Conservation (phyloP, 1,140 invertebrate genomes). For the Eulimnadia texana region DNA sequence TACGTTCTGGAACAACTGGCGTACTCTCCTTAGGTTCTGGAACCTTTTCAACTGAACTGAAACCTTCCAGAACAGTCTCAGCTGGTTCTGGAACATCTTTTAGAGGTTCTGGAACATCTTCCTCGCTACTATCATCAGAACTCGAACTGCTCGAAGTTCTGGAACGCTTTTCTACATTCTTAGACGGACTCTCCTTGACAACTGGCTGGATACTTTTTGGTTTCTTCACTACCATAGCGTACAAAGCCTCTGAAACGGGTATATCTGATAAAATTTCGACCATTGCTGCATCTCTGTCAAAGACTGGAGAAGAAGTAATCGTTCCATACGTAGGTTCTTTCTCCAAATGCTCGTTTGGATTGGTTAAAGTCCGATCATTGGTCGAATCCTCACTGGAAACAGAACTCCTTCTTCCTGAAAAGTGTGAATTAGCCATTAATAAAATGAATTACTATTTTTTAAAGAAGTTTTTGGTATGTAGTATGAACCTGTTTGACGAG, state of each 20-base stretch:
- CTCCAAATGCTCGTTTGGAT: no score
- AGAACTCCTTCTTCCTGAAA: no score
- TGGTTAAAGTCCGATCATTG: no score
- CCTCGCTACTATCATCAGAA: not conserved
- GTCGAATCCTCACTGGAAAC: no score
- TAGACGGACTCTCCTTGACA: no score
- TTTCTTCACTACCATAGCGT: conserved; percentile 10
- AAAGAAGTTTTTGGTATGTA: not conserved
- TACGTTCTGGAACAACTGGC: conserved; percentile 5
- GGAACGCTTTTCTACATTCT: no score
- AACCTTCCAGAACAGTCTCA: conserved; percentile 7
- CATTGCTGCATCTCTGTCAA: conserved; percentile 7
- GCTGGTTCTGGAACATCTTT: not conserved
- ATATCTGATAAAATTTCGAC: no score
- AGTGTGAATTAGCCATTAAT: no score
- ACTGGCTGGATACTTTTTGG: not conserved
- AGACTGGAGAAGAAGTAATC: not conserved
- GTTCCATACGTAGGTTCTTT: not conserved
- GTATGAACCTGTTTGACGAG: conserved; percentile 18
- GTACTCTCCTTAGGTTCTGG: no score
- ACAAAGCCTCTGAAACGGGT: not conserved
- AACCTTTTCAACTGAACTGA: no score
- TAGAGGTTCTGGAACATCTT: not conserved
- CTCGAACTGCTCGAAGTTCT: no score
- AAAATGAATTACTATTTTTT: no score